Base-by-base conservation (phyloP, 64 coral and sea anemone species). In the Trachythela sp. region DNA sequence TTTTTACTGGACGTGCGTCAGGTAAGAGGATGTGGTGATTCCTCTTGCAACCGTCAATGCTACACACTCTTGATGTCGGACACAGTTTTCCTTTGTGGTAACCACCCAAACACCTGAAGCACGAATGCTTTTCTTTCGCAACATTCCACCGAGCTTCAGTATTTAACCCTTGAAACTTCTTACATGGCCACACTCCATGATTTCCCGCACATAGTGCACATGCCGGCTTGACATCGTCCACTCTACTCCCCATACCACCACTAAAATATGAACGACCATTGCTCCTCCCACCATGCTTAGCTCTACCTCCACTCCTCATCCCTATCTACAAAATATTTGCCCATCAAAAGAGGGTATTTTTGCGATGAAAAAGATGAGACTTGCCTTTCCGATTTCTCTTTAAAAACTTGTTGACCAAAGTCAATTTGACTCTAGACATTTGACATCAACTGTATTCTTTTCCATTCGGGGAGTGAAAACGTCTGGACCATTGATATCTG, bases 241-340 rank as follows among this genome's bases (percentile, higher is more conserved):
- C 68, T 13, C 75, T 80, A 39, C 75, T 30, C 13, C 75, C 75
- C 13, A 17, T 29, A 37, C 75, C 75, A 80, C 20, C 30, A 35
- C 75, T 36, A 37, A 80, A 80, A 80, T 37, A 80, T 38, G 75
- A 80, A 35, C 75, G 30, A 80, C 75, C 34, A 39, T 9, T 80
- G 8, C 9, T 30, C 20, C 37, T 80, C 31, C 34, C 10, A 7
- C 33, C 37, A n/a, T n/a, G n/a, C n/a, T n/a, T n/a, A n/a, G n/a
- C n/a, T n/a, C n/a, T n/a, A n/a, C n/a, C n/a, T n/a, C n/a, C n/a
- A n/a, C n/a, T n/a, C n/a, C n/a, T n/a, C n/a, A n/a, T n/a, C n/a
- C n/a, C n/a, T n/a, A n/a, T n/a, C n/a, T n/a, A n/a, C n/a, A n/a
- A n/a, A n/a, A n/a, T n/a, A n/a, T n/a, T n/a, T n/a, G n/a, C n/a